phyloP scores from a whole-genome alignment of 2,113 vertebrate species.

The Chaenogobius annularis region DNA sequence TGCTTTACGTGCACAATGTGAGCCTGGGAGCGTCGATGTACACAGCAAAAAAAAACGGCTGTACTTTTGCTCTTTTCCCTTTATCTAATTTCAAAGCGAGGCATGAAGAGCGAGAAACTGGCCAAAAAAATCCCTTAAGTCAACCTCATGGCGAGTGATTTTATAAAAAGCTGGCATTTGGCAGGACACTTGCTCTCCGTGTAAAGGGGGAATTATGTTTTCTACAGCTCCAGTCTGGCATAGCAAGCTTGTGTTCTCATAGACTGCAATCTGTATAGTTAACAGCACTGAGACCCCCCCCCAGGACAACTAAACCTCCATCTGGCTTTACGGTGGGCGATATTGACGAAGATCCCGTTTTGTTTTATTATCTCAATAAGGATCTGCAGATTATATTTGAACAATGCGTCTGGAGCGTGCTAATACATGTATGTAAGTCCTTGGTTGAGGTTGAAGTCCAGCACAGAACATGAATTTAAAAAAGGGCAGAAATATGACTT shows the following conservation, averaged over 20 bases:
- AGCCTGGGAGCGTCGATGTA: constrained; percentile 30
- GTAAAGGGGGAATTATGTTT: constrained; percentile 60
- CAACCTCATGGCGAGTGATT: constrained; percentile 48
- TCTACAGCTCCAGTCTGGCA: constrained; percentile 53
- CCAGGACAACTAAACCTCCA: background rate
- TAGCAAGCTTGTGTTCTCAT: constrained; percentile 52
- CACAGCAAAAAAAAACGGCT: constrained; percentile 15
- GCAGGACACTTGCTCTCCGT: constrained; percentile 58
- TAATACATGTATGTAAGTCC: no score
- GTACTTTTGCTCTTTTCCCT: constrained; percentile 33
- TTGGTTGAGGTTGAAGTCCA: no score
- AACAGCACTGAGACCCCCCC: background rate
- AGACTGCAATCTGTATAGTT: constrained; percentile 2
- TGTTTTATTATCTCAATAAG: no score
- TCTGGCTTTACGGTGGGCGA: background rate
- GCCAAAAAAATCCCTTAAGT: constrained; percentile 31
- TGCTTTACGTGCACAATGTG: constrained; percentile 4
- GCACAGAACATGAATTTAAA: no score
- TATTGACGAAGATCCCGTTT: no score
- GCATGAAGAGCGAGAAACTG: constrained; percentile 29
- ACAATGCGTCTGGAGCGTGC: no score
- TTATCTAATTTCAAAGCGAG: constrained; percentile 54
- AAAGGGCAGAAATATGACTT: background rate
- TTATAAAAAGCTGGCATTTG: constrained; percentile 63
- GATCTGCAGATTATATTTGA: no score